Percentiles rank a stretch among this genome's conserved stretches.
These are phyloP conservation scores for Melikaiella ostensackeni DNA, from an alignment of 2,888 invertebrate species.

Conservation along the genomic window DNA sequence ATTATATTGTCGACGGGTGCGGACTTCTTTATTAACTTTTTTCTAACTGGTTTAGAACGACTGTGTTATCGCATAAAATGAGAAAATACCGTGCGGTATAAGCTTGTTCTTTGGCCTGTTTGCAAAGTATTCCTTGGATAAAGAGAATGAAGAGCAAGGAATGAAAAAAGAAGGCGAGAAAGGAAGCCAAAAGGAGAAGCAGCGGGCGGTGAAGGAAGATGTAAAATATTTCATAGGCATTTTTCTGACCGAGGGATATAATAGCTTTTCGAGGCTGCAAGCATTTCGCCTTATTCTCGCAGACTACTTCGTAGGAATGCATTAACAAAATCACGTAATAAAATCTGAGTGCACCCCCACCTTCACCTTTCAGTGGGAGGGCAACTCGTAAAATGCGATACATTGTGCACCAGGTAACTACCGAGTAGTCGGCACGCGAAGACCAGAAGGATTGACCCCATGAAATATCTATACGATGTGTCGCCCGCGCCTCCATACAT, in stretches of 20 bases:
- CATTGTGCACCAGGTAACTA: conserved; percentile 65
- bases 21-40: conserved; percentile 70
- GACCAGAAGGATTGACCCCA: conserved; percentile 68
- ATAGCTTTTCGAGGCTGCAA: conserved; percentile 57
- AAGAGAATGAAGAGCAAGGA: conserved; percentile 14
- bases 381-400: conserved; percentile 71
- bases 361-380: conserved; percentile 38
- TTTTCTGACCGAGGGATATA: conserved; percentile 60
- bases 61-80: conserved; percentile 36
- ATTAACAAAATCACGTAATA: conserved; percentile 76
- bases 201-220: conserved; percentile 48
- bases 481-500: conserved; percentile 42
- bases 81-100: background rate
- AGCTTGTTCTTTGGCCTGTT: background rate
- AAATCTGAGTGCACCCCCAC: conserved; percentile 68
- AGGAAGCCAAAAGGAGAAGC: background rate
- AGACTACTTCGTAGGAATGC: conserved; percentile 61
- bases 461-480: conserved; percentile 55
- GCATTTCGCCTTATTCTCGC: conserved; percentile 54
- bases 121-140: conserved; percentile 17
- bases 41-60: conserved; percentile 53
- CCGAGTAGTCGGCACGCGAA: conserved; percentile 63
- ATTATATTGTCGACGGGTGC: conserved; percentile 62
- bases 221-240: conserved; percentile 69
- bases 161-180: background rate